These are phyloP conservation scores for cat (Felis catus) DNA, from an alignment of 2,113 vertebrate genomes.

Conservation along the genomic window F.catus_Fca126_mat1.0 CM031415.1:138590501-138591000, in stretches of 20 bases:
- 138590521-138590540: constrained; percentile 90
- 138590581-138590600: constrained; percentile 93
- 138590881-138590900: neutral
- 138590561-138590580: constrained; percentile 90
- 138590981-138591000: neutral
- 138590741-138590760: neutral
- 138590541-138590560: constrained; percentile 90
- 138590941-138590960: neutral
- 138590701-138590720: neutral
- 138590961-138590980: neutral
- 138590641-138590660: constrained; percentile 93
- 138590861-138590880: neutral
- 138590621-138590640: constrained; percentile 95
- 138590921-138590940: neutral
- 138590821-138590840: neutral
- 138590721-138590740: neutral
- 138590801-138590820: neutral
- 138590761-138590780: neutral
- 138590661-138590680: constrained; percentile 89
- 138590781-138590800: neutral
- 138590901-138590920: neutral
- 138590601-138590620: constrained; percentile 95
- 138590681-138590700: neutral
- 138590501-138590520: constrained; percentile 91
- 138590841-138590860: neutral